Percentiles rank a stretch among this genome's conserved stretches.
Evolutionary conservation across 2,113 vertebrate species (phyloP).

Genomic region (Euleptes europaea): DNA sequence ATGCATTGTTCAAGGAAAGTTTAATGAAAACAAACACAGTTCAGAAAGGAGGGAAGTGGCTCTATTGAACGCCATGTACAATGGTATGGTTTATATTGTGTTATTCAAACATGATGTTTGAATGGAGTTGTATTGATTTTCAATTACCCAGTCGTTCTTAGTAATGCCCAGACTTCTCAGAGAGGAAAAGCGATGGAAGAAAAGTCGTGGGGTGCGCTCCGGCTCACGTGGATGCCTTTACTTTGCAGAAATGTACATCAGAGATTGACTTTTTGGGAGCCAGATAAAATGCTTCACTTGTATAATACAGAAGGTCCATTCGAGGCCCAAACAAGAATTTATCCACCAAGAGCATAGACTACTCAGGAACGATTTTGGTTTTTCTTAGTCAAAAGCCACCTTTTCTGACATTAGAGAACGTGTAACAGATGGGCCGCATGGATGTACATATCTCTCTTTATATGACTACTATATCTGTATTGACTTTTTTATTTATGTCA

Average conservation of each 20-base stretch:
- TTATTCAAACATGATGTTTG: neutral
- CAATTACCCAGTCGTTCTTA: neutral
- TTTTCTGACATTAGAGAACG: too few species aligned
- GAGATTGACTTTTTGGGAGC: neutral
- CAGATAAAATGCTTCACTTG: neutral
- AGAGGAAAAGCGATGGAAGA: neutral
- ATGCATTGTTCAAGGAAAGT: neutral
- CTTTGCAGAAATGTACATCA: slow-evolving; percentile 28
- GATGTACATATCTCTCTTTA: too few species aligned
- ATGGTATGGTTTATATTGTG: neutral
- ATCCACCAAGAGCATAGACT: neutral
- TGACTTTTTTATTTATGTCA: too few species aligned
- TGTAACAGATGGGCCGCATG: too few species aligned
- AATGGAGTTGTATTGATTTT: slow-evolving; percentile 24
- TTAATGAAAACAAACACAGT: neutral
- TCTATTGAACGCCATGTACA: slow-evolving; percentile 4
- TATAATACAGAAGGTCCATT: neutral
- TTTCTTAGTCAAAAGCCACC: too few species aligned
- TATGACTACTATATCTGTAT: too few species aligned
- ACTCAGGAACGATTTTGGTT: too few species aligned
- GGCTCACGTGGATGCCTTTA: neutral
- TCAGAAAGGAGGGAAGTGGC: neutral
- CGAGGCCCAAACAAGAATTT: neutral
- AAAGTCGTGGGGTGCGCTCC: neutral
- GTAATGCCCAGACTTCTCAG: neutral